Conservation (phyloP, 2,888 invertebrate species). For the Lysandra coridon region DNA sequence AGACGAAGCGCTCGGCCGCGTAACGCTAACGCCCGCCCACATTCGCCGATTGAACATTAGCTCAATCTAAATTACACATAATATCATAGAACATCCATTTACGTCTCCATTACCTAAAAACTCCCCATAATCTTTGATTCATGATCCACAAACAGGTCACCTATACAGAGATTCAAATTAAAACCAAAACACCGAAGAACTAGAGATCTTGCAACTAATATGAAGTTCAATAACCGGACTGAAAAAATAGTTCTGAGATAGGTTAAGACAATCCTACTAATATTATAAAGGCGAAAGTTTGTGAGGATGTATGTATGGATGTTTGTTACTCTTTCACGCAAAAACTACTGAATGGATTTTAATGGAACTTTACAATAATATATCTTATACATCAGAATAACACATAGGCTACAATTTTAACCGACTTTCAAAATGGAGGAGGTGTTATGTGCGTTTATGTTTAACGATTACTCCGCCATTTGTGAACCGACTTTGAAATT, state of each 20-base stretch:
- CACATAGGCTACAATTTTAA: too few species aligned
- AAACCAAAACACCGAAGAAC: neutral
- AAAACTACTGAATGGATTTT: too few species aligned
- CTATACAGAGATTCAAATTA: neutral
- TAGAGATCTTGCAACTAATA: neutral
- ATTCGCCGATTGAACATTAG: slow-evolving; percentile 26
- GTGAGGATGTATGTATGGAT: too few species aligned
- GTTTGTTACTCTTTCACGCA: too few species aligned
- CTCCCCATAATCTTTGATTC: slow-evolving; percentile 13
- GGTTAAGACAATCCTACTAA: too few species aligned
- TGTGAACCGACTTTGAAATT: too few species aligned
- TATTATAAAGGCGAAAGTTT: too few species aligned
- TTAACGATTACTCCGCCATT: too few species aligned
- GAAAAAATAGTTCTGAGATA: neutral
- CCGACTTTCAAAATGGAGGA: too few species aligned
- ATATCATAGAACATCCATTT: slow-evolving; percentile 25
- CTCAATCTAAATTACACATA: slow-evolving; percentile 23
- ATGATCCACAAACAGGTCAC: neutral
- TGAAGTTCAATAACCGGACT: neutral
- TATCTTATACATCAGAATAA: too few species aligned
- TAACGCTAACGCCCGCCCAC: slow-evolving; percentile 35
- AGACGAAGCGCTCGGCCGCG: slow-evolving; percentile 33
- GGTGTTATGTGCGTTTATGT: too few species aligned
- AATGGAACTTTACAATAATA: too few species aligned
- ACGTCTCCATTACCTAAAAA: slow-evolving; percentile 22